Conservation (phyloP, 1,140 invertebrate genomes). For the Camponotus floridanus region DNA sequence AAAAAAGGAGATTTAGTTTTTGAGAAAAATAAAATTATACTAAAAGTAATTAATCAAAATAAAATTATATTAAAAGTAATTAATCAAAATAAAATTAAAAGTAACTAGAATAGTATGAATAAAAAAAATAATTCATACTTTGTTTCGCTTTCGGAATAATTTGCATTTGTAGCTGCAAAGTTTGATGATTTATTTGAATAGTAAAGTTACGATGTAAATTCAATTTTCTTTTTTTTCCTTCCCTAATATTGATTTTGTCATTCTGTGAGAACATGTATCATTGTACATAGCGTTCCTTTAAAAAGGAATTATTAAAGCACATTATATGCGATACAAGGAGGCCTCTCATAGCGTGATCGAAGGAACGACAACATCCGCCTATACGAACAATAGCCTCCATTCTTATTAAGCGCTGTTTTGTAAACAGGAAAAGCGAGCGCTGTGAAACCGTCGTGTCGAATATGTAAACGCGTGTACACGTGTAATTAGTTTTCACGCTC, state of each 20-base stretch:
- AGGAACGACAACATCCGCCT: constrained; percentile 15
- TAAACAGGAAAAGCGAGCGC: constrained; percentile 59
- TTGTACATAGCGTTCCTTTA: not conserved
- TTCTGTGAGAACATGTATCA: constrained; percentile 25
- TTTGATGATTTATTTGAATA: too few species aligned
- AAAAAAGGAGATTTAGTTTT: not conserved
- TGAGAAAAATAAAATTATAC: not conserved
- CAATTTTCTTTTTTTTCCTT: too few species aligned
- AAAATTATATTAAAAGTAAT: too few species aligned
- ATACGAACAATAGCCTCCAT: constrained; percentile 27
- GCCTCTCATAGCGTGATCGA: constrained; percentile 26
- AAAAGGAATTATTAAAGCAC: constrained; percentile 47
- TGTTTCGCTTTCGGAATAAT: not conserved
- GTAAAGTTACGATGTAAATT: too few species aligned
- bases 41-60: too few species aligned
- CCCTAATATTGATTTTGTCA: not conserved
- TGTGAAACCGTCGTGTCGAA: constrained; percentile 41
- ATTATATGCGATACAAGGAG: not conserved
- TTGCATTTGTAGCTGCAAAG: not conserved
- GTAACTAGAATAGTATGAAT: not conserved
- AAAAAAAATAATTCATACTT: not conserved
- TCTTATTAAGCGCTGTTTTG: constrained; percentile 19
- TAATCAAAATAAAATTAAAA: too few species aligned
- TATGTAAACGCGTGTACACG: constrained; percentile 48
- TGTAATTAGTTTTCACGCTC: constrained; percentile 66